Evolutionary conservation across 2,113 vertebrate genomes (phyloP).

Genomic region (Chitala chitala): DNA sequence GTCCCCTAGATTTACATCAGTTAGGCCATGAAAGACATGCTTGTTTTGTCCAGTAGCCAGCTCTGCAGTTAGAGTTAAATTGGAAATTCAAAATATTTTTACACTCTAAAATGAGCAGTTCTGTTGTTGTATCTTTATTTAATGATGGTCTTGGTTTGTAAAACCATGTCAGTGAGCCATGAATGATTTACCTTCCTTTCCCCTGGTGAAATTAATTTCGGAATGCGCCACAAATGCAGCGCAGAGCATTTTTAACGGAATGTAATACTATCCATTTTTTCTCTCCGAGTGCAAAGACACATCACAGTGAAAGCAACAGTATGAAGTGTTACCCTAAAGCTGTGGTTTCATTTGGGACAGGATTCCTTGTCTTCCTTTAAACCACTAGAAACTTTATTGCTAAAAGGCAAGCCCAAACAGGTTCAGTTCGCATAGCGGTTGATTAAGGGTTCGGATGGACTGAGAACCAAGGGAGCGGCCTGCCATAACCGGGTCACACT

Average conservation of each 20-base stretch:
- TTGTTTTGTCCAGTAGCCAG: background rate
- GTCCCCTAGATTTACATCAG: background rate
- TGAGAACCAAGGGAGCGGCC: background rate
- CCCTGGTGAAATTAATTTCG: conserved; percentile 6
- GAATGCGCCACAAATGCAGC: no score
- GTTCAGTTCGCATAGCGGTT: background rate
- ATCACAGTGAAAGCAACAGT: no score
- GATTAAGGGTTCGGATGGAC: background rate
- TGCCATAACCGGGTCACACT: background rate
- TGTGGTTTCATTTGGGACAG: background rate
- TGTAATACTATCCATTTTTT: background rate
- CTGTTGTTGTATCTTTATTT: background rate
- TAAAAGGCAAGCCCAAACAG: background rate
- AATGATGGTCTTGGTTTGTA: background rate
- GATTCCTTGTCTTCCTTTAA: background rate
- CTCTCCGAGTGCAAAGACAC: no score
- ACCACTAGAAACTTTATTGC: background rate
- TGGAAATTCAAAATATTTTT: conserved; percentile 13
- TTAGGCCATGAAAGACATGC: background rate
- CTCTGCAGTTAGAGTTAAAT: conserved; percentile 3
- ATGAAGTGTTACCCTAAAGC: no score
- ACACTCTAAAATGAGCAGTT: conserved; percentile 7
- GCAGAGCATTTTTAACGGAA: background rate
- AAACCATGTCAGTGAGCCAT: background rate
- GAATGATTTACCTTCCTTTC: conserved; percentile 5